phyloP scores from a whole-genome alignment of 2,113 vertebrate species.

The Irena cyanogastra region DNA sequence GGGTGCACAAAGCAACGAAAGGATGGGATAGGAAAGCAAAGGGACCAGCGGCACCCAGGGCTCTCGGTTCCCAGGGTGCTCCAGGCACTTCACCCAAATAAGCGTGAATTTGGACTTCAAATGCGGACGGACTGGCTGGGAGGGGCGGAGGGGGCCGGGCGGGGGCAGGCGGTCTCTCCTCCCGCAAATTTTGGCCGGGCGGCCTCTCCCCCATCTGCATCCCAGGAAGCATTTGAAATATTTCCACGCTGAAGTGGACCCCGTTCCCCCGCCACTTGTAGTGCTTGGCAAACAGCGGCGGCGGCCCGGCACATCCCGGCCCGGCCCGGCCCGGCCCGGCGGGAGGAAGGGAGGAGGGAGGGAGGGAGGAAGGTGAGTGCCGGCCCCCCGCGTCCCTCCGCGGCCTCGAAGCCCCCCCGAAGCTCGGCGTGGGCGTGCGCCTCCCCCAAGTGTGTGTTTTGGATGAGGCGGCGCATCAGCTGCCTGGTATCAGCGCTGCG shows the following conservation, averaged over 20 bases:
- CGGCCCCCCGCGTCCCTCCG: neutral
- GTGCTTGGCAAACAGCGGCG: conserved; percentile 42
- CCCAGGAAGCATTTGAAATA: conserved; percentile 17
- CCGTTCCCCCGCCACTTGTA: neutral
- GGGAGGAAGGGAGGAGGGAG: too few relatives aligned
- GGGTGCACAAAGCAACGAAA: neutral
- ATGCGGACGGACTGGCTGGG: neutral
- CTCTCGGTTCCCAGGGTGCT: neutral
- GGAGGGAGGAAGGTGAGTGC: neutral
- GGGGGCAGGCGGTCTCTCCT: neutral
- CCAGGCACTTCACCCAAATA: neutral
- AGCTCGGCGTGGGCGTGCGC: conserved; percentile 33
- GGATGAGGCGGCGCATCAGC: conserved; percentile 59
- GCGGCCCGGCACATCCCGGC: neutral
- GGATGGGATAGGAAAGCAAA: neutral
- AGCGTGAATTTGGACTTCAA: neutral
- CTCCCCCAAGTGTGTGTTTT: conserved; percentile 68
- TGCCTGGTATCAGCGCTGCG: conserved; percentile 68
- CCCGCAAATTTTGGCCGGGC: neutral
- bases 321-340: neutral
- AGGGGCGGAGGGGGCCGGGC: neutral
- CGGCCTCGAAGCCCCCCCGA: neutral
- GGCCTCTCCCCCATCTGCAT: neutral
- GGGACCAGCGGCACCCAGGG: neutral
- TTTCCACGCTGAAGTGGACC: conserved; percentile 24